Base-by-base conservation (phyloP, 64 coral and sea anemone genomes). In the Montipora cactus region DNA sequence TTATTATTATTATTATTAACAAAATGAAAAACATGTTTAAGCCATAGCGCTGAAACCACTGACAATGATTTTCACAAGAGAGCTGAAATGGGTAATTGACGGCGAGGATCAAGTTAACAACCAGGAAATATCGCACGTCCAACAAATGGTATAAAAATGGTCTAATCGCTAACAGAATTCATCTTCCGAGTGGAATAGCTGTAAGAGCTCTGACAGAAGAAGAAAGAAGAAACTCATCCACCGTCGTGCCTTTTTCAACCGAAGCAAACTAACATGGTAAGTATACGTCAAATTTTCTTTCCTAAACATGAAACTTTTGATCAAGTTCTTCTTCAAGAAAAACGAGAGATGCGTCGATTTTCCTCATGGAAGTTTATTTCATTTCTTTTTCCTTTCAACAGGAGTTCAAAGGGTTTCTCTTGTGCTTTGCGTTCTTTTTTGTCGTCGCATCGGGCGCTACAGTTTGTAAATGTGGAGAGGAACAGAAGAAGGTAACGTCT, bases 401-500 rank as follows among this genome's bases (percentile, higher is more conserved):
- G 82, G 66, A 86, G 15, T 86, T 70, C 19, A 86, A 86, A 20
- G 82, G 10, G 18, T 86, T 71, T 7, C 7, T 86, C 49, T 18
- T 86, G 46, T 86, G 44, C 19, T 51, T 86, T 51, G 64, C 46
- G 18, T 0, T 86, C 62, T 47, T 86, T 49, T 46, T 72, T 21
- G 82, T 48, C n/a, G 37, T 18, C 66, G 47, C 64, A 20, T 86
- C 64, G 5, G 82, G 62, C 23, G 44, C 66, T 37, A 49, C 15
- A 7, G 19, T 51, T n/a, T 86, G 62, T 11, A 71, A 70, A 86
- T 71, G 82, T 11, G 62, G 0, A 78, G 15, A 46, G 14, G 74
- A 84, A 46, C 64, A 86, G 18, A 21, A 23, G 50, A 86, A 86
- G 81, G 81, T 84, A 84, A 64, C 28, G 28, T 28, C 23, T 23